These are phyloP conservation scores for Pelusios castaneus DNA, from an alignment of 2,113 vertebrate species.

Conservation along the genomic window DNA sequence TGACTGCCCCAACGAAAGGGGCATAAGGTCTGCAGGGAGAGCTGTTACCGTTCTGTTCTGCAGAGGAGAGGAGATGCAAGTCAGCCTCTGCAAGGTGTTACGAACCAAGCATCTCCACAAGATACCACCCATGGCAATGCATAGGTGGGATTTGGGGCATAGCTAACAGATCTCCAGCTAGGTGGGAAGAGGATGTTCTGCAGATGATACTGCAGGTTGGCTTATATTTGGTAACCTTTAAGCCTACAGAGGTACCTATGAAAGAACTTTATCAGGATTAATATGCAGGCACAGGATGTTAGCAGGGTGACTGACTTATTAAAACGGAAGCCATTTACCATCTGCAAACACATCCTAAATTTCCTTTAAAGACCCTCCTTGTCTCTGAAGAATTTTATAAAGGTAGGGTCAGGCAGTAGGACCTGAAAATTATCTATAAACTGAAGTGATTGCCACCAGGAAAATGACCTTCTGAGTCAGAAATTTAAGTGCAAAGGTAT, in stretches of 20 bases:
- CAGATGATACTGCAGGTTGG: neutral
- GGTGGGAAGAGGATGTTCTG: neutral
- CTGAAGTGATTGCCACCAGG: neutral
- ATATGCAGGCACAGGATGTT: neutral
- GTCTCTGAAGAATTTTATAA: neutral
- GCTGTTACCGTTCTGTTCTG: neutral
- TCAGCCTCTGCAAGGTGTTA: neutral
- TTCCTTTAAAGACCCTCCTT: neutral
- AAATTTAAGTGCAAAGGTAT: rapidly evolving
- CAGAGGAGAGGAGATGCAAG: neutral
- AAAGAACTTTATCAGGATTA: rapidly evolving
- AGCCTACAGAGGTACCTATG: rapidly evolving
- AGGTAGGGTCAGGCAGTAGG: neutral
- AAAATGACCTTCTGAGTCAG: neutral
- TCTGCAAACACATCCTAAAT: rapidly evolving
- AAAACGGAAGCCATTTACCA: neutral
- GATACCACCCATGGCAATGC: neutral
- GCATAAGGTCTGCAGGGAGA: neutral
- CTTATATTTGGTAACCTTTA: too few species aligned
- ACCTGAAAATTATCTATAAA: rapidly evolving
- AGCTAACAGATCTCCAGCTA: neutral
- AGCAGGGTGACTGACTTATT: neutral
- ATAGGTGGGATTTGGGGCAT: neutral
- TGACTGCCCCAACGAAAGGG: neutral
- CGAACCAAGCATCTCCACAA: neutral